Percentiles rank a stretch among this genome's conserved stretches.
Conservation (phyloP, 37 sponge, comb jelly and placozoan species). For the Agelas oroides region DNA sequence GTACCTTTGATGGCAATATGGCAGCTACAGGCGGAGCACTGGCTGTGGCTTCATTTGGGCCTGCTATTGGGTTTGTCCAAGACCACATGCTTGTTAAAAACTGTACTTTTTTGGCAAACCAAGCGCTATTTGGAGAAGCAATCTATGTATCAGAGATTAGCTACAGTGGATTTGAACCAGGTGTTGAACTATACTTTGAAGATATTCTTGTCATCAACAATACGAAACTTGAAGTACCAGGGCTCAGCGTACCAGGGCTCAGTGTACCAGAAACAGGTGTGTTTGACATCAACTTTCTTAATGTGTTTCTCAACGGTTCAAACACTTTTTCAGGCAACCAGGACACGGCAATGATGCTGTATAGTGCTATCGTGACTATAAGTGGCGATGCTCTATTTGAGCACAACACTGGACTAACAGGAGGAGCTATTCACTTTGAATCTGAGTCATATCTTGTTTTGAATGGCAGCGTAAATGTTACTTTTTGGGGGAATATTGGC, state of each 20-base stretch:
- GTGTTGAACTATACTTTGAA: neutral
- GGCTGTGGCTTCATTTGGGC: conserved; percentile 24
- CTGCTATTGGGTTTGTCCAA: conserved; percentile 8
- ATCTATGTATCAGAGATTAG: conserved; percentile 20
- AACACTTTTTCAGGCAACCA: neutral
- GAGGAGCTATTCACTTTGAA: conserved; percentile 38
- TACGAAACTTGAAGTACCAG: neutral
- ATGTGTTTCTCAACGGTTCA: neutral
- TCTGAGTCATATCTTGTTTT: conserved; percentile 40
- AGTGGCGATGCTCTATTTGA: neutral
- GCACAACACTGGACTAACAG: conserved; percentile 33
- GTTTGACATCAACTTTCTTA: conserved; percentile 2
- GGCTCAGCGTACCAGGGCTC: too few species aligned
- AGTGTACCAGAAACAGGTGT: neutral
- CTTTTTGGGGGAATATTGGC: conserved; percentile 17
- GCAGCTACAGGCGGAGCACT: conserved; percentile 8
- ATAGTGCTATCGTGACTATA: neutral
- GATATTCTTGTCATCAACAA: conserved; percentile 28
- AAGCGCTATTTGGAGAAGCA: conserved; percentile 24
- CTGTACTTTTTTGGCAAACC: conserved; percentile 11
- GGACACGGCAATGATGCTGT: conserved; percentile 9
- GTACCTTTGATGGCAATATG: neutral
- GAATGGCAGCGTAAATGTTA: neutral
- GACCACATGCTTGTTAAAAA: conserved; percentile 16
- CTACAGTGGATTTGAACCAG: conserved; percentile 39